Conservation (phyloP, 1,140 invertebrate species). For the Cylas formicarius region DNA sequence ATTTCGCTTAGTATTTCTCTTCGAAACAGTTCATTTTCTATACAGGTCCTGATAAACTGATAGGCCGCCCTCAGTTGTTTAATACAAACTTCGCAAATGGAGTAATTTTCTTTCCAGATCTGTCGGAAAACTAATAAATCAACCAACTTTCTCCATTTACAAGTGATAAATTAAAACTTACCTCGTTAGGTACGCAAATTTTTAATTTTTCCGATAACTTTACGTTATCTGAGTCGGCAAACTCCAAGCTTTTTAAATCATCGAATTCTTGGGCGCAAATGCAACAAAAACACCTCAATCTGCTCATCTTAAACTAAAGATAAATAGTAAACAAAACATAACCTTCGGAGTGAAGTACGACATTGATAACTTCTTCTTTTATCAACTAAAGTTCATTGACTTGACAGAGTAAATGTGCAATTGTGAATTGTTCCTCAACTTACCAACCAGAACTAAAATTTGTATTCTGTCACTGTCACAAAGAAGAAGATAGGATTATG, state of each 20-base stretch:
- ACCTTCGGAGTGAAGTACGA: too few relatives aligned
- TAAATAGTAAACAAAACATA: too few relatives aligned
- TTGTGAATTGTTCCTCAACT: too few relatives aligned
- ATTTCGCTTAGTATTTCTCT: conserved; percentile 1
- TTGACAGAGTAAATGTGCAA: too few relatives aligned
- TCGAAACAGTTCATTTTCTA: conserved; percentile 16
- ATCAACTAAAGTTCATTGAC: too few relatives aligned
- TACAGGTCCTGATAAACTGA: conserved; percentile 13
- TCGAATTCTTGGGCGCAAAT: conserved; percentile 12
- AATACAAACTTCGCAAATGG: conserved; percentile 13
- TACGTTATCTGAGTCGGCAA: conserved; percentile 8
- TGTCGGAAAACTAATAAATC: conserved; percentile 9
- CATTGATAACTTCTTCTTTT: too few relatives aligned
- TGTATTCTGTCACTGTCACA: too few relatives aligned
- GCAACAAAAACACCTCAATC: conserved; percentile 6
- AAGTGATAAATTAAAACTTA: conserved; percentile 5
- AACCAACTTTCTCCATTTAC: background rate
- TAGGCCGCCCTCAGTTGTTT: conserved; percentile 13
- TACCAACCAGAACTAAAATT: too few relatives aligned
- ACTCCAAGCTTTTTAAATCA: conserved; percentile 1
- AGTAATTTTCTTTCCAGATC: conserved; percentile 14
- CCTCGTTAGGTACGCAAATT: conserved; percentile 17
- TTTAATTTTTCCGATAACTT: conserved; percentile 15
- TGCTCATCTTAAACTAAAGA: conserved; percentile 5
- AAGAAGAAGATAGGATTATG: too few relatives aligned